A percentile compares a stretch with the other conserved stretches of the same genome.
Conservation (phyloP, 2,113 vertebrate genomes). For the Lichenostomus cassidix region DNA sequence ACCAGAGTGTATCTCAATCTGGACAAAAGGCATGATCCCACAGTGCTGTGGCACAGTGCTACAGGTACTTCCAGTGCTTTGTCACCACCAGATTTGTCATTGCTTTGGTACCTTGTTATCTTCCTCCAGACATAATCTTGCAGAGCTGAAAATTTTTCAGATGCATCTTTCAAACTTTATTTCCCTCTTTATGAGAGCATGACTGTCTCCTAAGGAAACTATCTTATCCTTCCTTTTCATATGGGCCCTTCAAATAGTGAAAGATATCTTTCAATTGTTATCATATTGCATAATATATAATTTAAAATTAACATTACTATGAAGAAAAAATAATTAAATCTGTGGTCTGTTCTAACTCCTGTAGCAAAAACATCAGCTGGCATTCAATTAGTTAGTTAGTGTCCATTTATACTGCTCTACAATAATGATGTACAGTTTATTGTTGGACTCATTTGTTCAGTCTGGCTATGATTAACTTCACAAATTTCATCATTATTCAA, state of each 20-base stretch:
- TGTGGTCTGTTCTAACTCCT: neutral
- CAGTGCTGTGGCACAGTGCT: no score
- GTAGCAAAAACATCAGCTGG: neutral
- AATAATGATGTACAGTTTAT: neutral
- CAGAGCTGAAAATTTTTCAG: neutral
- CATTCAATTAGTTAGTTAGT: neutral
- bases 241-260: neutral
- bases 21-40: neutral
- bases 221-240: neutral
- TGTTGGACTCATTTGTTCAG: neutral
- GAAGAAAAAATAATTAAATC: neutral
- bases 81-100: neutral
- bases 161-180: neutral
- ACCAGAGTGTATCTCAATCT: neutral
- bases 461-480: neutral
- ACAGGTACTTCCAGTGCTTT: neutral
- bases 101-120: neutral
- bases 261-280: neutral
- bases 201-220: neutral
- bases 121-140: neutral
- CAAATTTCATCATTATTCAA: neutral
- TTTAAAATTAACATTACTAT: neutral
- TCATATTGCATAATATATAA: neutral
- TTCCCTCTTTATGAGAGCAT: neutral
- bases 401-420: neutral